A percentile compares a stretch with the other conserved stretches of the same genome.
These are phyloP conservation scores for Lycaena phlaeas DNA, from an alignment of 2,888 invertebrate species.

Conservation along the genomic window DNA sequence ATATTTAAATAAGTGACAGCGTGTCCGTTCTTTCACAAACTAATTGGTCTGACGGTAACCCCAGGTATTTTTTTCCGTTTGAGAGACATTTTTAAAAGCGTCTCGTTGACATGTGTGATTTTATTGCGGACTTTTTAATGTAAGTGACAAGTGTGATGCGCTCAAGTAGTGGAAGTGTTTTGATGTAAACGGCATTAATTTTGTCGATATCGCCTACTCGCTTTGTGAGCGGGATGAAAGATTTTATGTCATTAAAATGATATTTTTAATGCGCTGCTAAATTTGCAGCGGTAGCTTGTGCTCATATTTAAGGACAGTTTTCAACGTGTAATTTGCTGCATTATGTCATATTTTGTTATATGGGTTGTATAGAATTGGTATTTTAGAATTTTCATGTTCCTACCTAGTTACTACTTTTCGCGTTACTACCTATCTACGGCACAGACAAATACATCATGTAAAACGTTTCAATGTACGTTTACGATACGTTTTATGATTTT, in stretches of 20 bases:
- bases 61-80: slow-evolving; percentile 47
- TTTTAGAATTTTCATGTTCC: too few species aligned
- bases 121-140: slow-evolving; percentile 36
- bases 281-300: too few species aligned
- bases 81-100: slow-evolving; percentile 38
- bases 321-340: neutral
- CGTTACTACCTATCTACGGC: too few species aligned
- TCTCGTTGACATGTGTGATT: slow-evolving; percentile 35
- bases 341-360: too few species aligned
- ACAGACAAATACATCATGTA: too few species aligned
- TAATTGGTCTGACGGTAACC: slow-evolving; percentile 65
- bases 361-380: too few species aligned
- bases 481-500: too few species aligned
- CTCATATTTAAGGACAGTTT: neutral
- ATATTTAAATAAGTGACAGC: slow-evolving; percentile 35
- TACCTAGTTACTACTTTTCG: too few species aligned
- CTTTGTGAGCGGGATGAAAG: slow-evolving; percentile 15
- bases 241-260: slow-evolving; percentile 12
- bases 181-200: slow-evolving; percentile 22
- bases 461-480: too few species aligned
- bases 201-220: slow-evolving; percentile 21
- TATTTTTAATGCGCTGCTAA: slow-evolving; percentile 11
- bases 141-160: slow-evolving; percentile 31
- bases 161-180: slow-evolving; percentile 16
- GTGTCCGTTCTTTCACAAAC: slow-evolving; percentile 61